phyloP scores from a whole-genome alignment of 1,140 invertebrate genomes.

The Cecropterus lyciades region DNA sequence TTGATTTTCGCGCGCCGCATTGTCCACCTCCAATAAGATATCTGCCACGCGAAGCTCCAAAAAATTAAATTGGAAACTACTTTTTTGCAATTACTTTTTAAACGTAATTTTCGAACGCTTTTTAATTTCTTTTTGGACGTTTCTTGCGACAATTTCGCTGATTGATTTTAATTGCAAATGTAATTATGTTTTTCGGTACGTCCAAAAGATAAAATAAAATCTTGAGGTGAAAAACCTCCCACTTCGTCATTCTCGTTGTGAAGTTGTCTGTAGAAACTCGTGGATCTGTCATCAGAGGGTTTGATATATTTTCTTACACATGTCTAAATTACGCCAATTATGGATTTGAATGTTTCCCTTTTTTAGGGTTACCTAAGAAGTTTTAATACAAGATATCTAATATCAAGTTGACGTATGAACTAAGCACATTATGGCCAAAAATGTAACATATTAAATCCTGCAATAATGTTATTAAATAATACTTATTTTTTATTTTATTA shows the following conservation, averaged over 20 bases:
- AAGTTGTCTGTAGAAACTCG: too few relatives aligned
- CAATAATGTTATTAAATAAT: too few relatives aligned
- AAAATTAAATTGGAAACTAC: slow-evolving; percentile 20
- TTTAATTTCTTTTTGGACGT: background rate
- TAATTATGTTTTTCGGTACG: slow-evolving; percentile 23
- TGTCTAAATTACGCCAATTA: too few relatives aligned
- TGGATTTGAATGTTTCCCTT: too few relatives aligned
- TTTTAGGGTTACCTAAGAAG: too few relatives aligned
- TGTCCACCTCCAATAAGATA: slow-evolving; percentile 24
- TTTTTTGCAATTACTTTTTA: slow-evolving; percentile 25
- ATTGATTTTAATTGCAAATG: slow-evolving; percentile 21
- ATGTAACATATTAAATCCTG: too few relatives aligned
- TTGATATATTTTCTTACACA: too few relatives aligned
- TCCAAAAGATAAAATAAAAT: slow-evolving; percentile 8
- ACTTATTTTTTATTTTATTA: too few relatives aligned
- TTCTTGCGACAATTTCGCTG: slow-evolving; percentile 6
- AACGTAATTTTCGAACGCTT: slow-evolving; percentile 14
- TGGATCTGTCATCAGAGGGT: too few relatives aligned
- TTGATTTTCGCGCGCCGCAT: slow-evolving; percentile 24
- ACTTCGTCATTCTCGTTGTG: background rate
- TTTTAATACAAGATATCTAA: too few relatives aligned
- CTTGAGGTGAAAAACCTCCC: background rate
- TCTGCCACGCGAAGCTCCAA: slow-evolving; percentile 18
- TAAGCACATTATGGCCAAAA: too few relatives aligned
- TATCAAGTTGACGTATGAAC: too few relatives aligned